Evolutionary conservation across 2,888 invertebrate species (phyloP).

Genomic region (Zaprionus bogoriensis): DNA sequence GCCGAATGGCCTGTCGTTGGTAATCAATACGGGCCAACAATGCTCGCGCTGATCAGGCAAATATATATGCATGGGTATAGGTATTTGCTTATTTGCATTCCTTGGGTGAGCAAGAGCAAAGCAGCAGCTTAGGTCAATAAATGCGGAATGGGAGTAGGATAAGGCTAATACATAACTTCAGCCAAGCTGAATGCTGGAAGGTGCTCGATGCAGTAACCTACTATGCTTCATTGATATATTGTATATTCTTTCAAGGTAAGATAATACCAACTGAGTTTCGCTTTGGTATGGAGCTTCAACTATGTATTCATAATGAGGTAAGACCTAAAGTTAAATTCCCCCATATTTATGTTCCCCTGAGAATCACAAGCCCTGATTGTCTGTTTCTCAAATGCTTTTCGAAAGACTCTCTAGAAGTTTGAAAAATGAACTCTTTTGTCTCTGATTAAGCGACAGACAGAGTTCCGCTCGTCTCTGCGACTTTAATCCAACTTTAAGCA

Average conservation of each 20-base stretch:
- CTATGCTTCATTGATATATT: too few relatives aligned
- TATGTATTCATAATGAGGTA: too few relatives aligned
- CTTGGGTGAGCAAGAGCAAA: background rate
- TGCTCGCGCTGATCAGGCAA: constrained; percentile 20
- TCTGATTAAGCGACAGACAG: constrained; percentile 6
- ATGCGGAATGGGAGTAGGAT: background rate
- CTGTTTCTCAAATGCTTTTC: too few relatives aligned
- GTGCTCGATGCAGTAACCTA: too few relatives aligned
- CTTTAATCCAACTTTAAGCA: background rate
- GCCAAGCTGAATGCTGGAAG: background rate
- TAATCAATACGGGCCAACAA: constrained; percentile 42
- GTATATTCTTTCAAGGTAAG: too few relatives aligned
- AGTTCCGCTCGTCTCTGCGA: background rate
- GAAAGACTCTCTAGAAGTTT: background rate
- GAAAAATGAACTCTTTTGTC: background rate
- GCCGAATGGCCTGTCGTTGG: constrained; percentile 15
- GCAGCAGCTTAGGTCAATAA: background rate
- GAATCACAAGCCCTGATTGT: too few relatives aligned
- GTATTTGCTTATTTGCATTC: constrained; percentile 15
- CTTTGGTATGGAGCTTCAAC: too few relatives aligned
- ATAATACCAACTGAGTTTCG: too few relatives aligned
- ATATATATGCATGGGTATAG: constrained; percentile 9
- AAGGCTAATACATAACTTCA: background rate
- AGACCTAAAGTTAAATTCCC: too few relatives aligned
- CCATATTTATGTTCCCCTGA: too few relatives aligned